Percentiles rank a stretch among this genome's conserved stretches.
These are phyloP conservation scores for Chymomyza procnemis DNA, from an alignment of 2,888 invertebrate species.

Conservation along the genomic window DNA sequence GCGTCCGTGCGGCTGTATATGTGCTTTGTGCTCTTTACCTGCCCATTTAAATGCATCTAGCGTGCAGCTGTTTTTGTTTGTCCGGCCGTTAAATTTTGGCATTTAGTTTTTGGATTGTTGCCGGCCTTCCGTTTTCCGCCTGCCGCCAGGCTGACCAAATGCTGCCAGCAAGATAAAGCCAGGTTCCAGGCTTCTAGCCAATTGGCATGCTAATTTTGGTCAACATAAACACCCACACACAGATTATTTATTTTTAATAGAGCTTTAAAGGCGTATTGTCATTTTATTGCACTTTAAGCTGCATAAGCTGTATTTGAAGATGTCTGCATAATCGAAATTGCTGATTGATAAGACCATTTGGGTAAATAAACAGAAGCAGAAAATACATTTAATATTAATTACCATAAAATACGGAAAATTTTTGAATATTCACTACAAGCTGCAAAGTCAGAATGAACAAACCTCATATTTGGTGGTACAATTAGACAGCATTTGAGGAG, in stretches of 20 bases:
- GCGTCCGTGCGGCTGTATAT: not conserved
- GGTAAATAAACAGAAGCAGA: not conserved
- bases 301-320: not conserved
- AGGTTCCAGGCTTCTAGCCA: not conserved
- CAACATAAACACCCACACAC: not conserved
- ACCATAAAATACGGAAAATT: too few species aligned
- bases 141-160: not conserved
- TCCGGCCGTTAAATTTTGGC: constrained; percentile 2
- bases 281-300: not conserved
- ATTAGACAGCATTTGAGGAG: too few species aligned
- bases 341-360: not conserved
- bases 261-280: not conserved
- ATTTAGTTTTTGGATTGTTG: constrained; percentile 7
- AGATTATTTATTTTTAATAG: constrained; percentile 18
- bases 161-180: not conserved
- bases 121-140: not conserved
- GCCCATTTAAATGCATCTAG: not conserved
- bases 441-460: too few species aligned
- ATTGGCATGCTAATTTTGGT: constrained; percentile 18
- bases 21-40: not conserved
- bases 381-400: not conserved
- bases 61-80: not conserved
- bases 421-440: too few species aligned
- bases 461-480: too few species aligned
- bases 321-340: not conserved